Evolutionary conservation across 2,888 invertebrate species (phyloP).

Genomic region (Noctua comes): DNA sequence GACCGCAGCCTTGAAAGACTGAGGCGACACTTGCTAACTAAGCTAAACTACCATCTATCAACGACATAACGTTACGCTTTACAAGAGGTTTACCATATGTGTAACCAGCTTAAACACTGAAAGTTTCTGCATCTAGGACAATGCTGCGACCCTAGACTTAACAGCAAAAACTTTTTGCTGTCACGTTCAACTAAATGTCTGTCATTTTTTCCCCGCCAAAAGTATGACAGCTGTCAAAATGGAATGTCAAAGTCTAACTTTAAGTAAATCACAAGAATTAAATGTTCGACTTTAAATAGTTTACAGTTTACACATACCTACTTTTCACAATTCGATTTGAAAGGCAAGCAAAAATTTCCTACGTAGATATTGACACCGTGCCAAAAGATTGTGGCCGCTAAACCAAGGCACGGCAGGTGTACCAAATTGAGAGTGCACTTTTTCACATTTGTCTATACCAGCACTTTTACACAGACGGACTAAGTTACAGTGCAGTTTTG

Average conservation of each 20-base stretch:
- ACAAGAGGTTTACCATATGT: conserved; percentile 37
- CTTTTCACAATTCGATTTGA: neutral
- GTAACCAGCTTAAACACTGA: conserved; percentile 21
- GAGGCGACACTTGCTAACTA: conserved; percentile 44
- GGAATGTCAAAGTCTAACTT: neutral
- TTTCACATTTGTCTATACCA: conserved; percentile 34
- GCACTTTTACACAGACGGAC: conserved; percentile 17
- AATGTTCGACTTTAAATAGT: neutral
- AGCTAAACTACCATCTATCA: conserved; percentile 56
- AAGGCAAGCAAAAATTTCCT: conserved; percentile 18
- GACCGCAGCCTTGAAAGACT: conserved; percentile 46
- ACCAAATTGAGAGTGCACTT: conserved; percentile 45
- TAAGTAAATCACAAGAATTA: neutral
- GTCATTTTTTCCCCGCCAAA: conserved; percentile 12
- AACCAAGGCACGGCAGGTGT: conserved; percentile 39
- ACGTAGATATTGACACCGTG: conserved; percentile 19
- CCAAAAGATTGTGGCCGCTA: conserved; percentile 45
- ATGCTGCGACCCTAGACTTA: neutral
- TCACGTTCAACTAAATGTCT: neutral
- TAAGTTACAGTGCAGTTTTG: conserved; percentile 49
- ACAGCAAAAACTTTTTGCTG: conserved; percentile 25
- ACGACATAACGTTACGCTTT: conserved; percentile 46
- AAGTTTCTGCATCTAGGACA: conserved; percentile 5
- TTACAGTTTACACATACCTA: neutral
- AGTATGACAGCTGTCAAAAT: conserved; percentile 34